Percentiles rank a stretch among this genome's conserved stretches.
phyloP scores from a whole-genome alignment of 2,888 invertebrate genomes.

The Hermaeophaga mercurialis region DNA sequence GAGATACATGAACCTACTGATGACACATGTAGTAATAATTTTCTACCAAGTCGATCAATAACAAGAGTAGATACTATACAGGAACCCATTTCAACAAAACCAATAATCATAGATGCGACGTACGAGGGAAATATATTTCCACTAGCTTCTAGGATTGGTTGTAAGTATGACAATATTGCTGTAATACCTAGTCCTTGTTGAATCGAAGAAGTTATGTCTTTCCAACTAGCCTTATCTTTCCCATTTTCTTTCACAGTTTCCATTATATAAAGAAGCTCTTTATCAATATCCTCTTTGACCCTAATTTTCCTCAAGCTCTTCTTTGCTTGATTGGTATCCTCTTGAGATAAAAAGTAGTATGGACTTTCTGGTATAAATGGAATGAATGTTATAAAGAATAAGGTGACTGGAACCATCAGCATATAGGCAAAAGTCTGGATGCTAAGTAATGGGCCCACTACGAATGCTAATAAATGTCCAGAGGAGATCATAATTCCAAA shows the following conservation, averaged over 20 bases:
- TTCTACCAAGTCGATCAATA: slow-evolving; percentile 76
- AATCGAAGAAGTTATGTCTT: slow-evolving; percentile 29
- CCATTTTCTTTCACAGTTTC: slow-evolving; percentile 1
- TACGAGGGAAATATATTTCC: slow-evolving; percentile 59
- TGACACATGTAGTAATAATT: slow-evolving; percentile 71
- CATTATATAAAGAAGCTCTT: slow-evolving; percentile 4
- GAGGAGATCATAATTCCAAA: slow-evolving; percentile 69
- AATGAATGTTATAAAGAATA: slow-evolving; percentile 19
- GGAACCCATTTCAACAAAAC: slow-evolving; percentile 71
- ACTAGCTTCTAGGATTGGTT: slow-evolving; percentile 65
- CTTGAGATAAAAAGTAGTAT: slow-evolving; percentile 51
- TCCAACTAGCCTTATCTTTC: slow-evolving; percentile 1
- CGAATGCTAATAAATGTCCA: slow-evolving; percentile 71
- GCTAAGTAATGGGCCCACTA: slow-evolving; percentile 63
- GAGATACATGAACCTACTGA: slow-evolving; percentile 68
- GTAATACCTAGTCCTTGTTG: slow-evolving; percentile 66
- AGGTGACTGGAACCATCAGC: slow-evolving; percentile 17
- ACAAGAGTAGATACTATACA: slow-evolving; percentile 74
- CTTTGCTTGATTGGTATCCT: slow-evolving; percentile 61
- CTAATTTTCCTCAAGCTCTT: slow-evolving; percentile 9
- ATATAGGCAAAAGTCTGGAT: slow-evolving; percentile 20
- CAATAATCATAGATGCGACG: slow-evolving; percentile 75
- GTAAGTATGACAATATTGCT: slow-evolving; percentile 76
- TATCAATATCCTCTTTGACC: background rate
- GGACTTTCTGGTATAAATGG: slow-evolving; percentile 36